phyloP scores from a whole-genome alignment of 92 coral and sea anemone species.

The Umimayanthus chanpuru region DNA sequence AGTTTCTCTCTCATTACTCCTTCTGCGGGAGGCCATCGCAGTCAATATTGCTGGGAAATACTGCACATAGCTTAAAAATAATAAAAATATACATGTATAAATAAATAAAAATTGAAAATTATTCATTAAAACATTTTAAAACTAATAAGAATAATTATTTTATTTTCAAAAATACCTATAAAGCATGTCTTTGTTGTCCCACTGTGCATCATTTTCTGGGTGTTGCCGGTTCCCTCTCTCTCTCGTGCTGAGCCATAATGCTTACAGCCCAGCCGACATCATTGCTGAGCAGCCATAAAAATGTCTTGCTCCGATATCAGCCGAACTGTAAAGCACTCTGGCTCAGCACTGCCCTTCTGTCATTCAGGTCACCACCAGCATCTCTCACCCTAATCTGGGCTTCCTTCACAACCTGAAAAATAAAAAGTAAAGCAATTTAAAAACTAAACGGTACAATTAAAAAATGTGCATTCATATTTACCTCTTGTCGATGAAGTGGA shows the following conservation, averaged over 20 bases:
- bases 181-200: conserved; percentile 48
- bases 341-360: conserved; percentile 40
- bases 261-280: conserved; percentile 18
- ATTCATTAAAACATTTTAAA: no score
- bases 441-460: no score
- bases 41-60: neutral
- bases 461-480: neutral
- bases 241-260: conserved; percentile 43
- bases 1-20: neutral
- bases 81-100: no score
- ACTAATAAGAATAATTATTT: no score
- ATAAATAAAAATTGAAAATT: no score
- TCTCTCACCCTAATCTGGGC: no score
- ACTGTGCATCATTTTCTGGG: no score
- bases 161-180: conserved; percentile 8
- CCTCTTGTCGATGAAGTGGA: neutral
- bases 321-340: conserved; percentile 49
- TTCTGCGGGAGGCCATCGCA: neutral
- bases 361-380: neutral
- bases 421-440: no score
- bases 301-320: conserved; percentile 36
- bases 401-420: conserved; percentile 17
- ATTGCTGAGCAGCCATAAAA: neutral
- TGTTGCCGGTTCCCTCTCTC: neutral
- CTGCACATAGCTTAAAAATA: conserved; percentile 38